phyloP scores from a whole-genome alignment of 2,888 invertebrate genomes.

The Aethes cnicana region DNA sequence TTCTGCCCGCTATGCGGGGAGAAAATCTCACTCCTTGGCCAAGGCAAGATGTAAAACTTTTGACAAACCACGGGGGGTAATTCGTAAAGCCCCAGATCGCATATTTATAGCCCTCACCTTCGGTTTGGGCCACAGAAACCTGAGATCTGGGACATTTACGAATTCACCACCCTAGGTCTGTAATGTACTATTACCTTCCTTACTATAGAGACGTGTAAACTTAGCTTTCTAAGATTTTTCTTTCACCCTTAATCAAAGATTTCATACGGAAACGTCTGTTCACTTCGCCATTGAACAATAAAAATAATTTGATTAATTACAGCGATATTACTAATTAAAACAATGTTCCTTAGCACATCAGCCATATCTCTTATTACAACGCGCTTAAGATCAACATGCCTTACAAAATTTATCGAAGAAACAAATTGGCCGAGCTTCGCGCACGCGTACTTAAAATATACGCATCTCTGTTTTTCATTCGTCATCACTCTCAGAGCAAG shows the following conservation, averaged over 20 bases:
- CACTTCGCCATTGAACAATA: constrained; percentile 34
- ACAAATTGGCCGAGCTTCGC: constrained; percentile 42
- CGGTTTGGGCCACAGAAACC: too few species aligned
- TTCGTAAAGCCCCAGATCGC: too few species aligned
- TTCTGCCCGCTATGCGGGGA: too few species aligned
- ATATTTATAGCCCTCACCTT: too few species aligned
- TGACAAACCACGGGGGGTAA: too few species aligned
- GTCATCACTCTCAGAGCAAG: constrained; percentile 4
- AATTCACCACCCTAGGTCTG: too few species aligned
- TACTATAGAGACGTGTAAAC: too few species aligned
- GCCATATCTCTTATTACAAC: constrained; percentile 24
- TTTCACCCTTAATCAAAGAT: constrained; percentile 2
- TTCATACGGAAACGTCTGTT: constrained; percentile 5
- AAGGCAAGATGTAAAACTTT: too few species aligned
- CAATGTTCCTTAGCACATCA: constrained; percentile 14
- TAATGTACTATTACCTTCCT: too few species aligned
- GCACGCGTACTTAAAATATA: constrained; percentile 47
- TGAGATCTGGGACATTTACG: too few species aligned
- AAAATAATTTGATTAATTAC: constrained; percentile 25
- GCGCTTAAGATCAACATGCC: constrained; percentile 36
- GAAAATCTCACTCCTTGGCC: too few species aligned
- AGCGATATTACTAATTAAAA: constrained; percentile 17
- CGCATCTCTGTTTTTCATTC: constrained; percentile 45
- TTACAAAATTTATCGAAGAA: constrained; percentile 32
- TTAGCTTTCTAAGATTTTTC: too few species aligned